Base-by-base conservation (phyloP, 37 sponge, comb jelly and placozoan species). In the Agelas oroides region DNA sequence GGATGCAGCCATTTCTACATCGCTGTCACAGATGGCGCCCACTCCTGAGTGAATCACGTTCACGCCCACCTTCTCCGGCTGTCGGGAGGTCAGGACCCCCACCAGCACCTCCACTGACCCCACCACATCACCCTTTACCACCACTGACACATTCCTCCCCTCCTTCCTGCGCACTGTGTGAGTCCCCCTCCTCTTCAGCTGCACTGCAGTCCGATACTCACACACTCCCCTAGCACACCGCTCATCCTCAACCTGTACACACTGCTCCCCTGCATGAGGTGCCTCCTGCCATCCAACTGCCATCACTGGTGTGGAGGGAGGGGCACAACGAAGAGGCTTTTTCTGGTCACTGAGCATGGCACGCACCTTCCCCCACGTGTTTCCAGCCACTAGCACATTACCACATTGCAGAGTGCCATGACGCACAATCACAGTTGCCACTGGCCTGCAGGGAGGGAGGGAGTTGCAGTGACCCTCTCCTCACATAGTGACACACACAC, bases 91-190 rank as follows among this genome's bases (percentile, higher is more conserved):
- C 20, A 95, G 53, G 0, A 76, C 52, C 24, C 38, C 65, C 31
- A 80, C 33, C 40, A 95, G 32, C 2, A 70, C 90, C 32, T 95
- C 96, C 33, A 92, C 83, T 36, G 93, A 92, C 0, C 96, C 96
- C 20, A 40, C 67, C 52, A 89, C 87, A 78, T 95, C 96, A 21
- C 88, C 95, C 83, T 76, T 62, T 12, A 87, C 69, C 36, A 87
- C 52, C 68, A 87, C 35, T 13, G 81, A 66, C 57, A 74, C 82
- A 24, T 6, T 3, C 59, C 1, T 24, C 1, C 53, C 75, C 59
- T 55, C 82, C n/a, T 46, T 35, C 39, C 53, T 53, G 21, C 14
- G 76, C 20, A 24, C 52, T 21, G 6, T 27, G 0, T 21, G 23
- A 39, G 23, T 0, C 0, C 40, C 17, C 25, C 33, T 46, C 2